Evolutionary conservation across 2,888 invertebrate species (phyloP).

Genomic region (Baccha elongata): DNA sequence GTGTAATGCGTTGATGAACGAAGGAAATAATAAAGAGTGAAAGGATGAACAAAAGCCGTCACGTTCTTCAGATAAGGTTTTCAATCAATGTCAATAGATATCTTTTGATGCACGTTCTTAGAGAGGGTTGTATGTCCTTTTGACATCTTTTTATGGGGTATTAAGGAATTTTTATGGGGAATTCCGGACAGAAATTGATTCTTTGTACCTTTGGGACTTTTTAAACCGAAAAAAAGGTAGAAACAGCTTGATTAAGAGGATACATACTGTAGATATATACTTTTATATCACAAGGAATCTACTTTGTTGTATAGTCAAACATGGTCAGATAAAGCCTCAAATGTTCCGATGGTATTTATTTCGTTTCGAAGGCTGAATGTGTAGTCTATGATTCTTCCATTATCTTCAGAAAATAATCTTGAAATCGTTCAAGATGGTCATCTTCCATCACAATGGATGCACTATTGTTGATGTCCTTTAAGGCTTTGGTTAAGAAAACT

Average conservation of each 20-base stretch:
- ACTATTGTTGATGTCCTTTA: too few species aligned
- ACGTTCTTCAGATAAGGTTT: constrained; percentile 49
- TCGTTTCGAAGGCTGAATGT: too few species aligned
- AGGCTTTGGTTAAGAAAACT: too few species aligned
- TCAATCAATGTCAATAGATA: constrained; percentile 57
- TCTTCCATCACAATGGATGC: too few species aligned
- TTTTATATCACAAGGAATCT: too few species aligned
- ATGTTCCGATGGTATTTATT: too few species aligned
- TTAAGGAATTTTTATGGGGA: constrained; percentile 13
- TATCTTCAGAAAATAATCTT: too few species aligned
- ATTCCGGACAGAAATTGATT: neutral
- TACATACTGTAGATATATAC: too few species aligned
- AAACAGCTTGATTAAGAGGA: constrained; percentile 18
- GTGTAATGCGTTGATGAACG: constrained; percentile 30
- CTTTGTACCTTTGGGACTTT: neutral
- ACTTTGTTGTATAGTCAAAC: too few species aligned
- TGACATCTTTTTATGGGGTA: constrained; percentile 21
- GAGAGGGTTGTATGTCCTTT: constrained; percentile 5
- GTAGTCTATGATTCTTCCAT: too few species aligned
- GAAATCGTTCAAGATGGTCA: too few species aligned
- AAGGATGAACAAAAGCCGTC: constrained; percentile 34
- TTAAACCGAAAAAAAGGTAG: constrained; percentile 1
- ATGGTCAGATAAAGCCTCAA: too few species aligned
- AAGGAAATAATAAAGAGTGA: constrained; percentile 21
- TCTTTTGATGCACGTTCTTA: neutral